phyloP scores from a whole-genome alignment of 2,113 vertebrate species.

The Danionella cerebrum region DNA sequence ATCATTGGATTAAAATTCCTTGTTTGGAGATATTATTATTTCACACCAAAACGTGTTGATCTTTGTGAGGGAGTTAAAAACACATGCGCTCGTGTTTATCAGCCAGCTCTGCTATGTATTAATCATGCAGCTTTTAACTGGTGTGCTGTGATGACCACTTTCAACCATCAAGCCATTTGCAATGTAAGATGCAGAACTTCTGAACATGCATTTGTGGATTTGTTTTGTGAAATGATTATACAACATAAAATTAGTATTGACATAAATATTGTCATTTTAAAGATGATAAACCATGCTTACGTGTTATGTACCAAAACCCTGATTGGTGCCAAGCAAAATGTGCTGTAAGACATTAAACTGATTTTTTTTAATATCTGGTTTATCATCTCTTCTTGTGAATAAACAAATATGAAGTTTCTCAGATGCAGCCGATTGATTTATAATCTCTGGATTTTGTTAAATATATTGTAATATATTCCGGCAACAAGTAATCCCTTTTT shows the following conservation, averaged over 20 bases:
- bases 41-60: background rate
- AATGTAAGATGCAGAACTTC: background rate
- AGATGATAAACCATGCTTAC: background rate
- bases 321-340: background rate
- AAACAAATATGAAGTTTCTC: slow-evolving; percentile 1
- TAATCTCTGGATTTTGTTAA: background rate
- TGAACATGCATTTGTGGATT: background rate
- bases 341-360: background rate
- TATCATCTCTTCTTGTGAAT: background rate
- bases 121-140: background rate
- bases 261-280: background rate
- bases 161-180: background rate
- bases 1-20: too few species aligned
- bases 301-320: background rate
- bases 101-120: background rate
- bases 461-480: background rate
- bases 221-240: slow-evolving; percentile 1
- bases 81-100: background rate
- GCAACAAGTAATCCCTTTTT: background rate
- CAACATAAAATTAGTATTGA: background rate
- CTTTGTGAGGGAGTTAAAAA: background rate
- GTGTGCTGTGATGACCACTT: background rate
- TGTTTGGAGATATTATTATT: background rate
- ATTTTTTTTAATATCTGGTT: background rate
- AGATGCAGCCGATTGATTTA: background rate